Evolutionary conservation across 2,888 invertebrate species (phyloP), one percentile per base, ranked within the genome.

Genomic region (Eupithecia subumbrata): DNA sequence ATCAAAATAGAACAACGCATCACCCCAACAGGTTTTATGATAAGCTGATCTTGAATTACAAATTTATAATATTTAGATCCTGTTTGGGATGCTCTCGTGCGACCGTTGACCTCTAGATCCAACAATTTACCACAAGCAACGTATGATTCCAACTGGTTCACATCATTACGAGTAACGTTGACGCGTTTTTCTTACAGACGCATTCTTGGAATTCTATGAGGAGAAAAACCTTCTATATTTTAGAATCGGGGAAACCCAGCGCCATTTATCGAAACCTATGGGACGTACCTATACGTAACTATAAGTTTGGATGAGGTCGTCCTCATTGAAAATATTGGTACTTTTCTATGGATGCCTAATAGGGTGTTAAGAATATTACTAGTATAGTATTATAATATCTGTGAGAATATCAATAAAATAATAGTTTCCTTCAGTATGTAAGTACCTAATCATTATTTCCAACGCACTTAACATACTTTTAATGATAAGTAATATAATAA

Each of bases 21-120:
- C 43, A 7, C 34, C 34, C 22, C 43, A 68, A 52, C 69, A 52
- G 52, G 45, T 69, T 69, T 18, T 69, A 52, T 18, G 18, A 45
- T 69, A 69, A 69, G 30, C 71, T 64, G 71, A 34, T 45, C n/a
- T 75, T 72, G 67, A 56, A 45, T 73, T 43, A 25, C 67, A 68
- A 68, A 68, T 16, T 40, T 25, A 22, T 68, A 25, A 25, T 68
- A 16, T 40, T 45, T 40, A 76, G 68, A 74, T 76, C 78, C 66
- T 63, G 73, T 76, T 74, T 48, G 34, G 68, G 56, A 64, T 70
- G 64, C 22, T 66, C 74, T 71, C 71, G 34, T 34, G 22, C 72
- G 79, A 76, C 72, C 79, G 72, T 79, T 79, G 79, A 79, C 78
- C 79, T 64, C 69, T 72, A 25, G 18, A 34, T 68, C 71, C 48